Evolutionary conservation across 2,113 vertebrate genomes (phyloP).

Genomic region (Malurus alboscapulatus): DNA sequence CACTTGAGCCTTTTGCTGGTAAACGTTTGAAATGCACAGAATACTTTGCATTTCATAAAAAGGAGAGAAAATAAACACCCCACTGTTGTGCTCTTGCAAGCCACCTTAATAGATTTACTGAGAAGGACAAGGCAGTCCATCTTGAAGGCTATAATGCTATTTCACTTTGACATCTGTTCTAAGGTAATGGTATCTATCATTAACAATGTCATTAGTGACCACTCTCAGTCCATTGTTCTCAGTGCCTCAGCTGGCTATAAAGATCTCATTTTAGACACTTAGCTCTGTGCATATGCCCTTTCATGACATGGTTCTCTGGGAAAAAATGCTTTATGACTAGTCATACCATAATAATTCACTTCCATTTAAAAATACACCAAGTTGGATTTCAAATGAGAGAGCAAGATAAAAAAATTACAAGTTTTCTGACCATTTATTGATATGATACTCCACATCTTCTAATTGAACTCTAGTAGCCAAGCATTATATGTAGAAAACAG

Average conservation of each 20-base stretch:
- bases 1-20: neutral
- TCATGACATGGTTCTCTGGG: neutral
- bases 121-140: conserved; percentile 58
- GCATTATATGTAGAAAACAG: neutral
- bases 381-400: neutral
- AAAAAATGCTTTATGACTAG: conserved; percentile 22
- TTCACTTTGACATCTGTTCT: conserved; percentile 59
- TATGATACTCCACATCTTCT: conserved; percentile 11
- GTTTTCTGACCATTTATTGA: neutral
- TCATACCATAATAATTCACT: conserved; percentile 13
- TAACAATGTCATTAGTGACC: conserved; percentile 72
- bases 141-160: conserved; percentile 64
- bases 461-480: neutral
- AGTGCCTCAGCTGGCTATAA: conserved; percentile 50
- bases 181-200: conserved; percentile 73
- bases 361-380: conserved; percentile 4
- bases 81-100: conserved; percentile 13
- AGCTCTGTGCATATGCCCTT: conserved; percentile 48
- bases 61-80: neutral
- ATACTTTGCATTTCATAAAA: conserved; percentile 27
- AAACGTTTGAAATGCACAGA: neutral
- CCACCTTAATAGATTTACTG: conserved; percentile 51
- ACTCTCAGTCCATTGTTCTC: conserved; percentile 63
- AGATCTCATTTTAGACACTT: conserved; percentile 65
- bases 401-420: neutral